Base-by-base conservation (phyloP, 2,888 invertebrate genomes). In the Bedellia somnulentella region DNA sequence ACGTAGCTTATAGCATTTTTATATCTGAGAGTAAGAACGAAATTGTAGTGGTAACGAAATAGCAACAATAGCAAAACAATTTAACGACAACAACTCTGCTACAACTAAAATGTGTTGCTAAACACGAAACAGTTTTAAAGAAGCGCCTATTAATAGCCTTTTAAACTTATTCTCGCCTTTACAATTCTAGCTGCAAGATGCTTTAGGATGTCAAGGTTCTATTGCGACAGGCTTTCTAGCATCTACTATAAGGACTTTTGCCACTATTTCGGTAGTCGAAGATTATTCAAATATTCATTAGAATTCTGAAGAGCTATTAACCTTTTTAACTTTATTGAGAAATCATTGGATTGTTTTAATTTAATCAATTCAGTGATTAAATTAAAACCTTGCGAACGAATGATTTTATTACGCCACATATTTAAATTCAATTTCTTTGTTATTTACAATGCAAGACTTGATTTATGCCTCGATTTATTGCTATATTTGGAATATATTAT, bases 221-320 rank as follows among this genome's bases (percentile, higher is more conserved):
- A 37, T 71, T 70, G 54, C 68, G 48, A 59, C 60, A 70, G 49
- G 57, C 70, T 75, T 70, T 75, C 71, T 67, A 67, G 47, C 62
- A 64, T 59, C 57, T 62, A 59, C 47, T 43, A 48, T 53, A 57
- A 52, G 52, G 50, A 57, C 52, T 54, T 49, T 49, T 50, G 47
- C 44, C 45, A 42, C 31, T 50, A 46, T 45, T 58, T 53, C 39
- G 47, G 47, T 47, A 45, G 44, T 41, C 49, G 46, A 48, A 54
- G 47, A 51, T 46, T 45, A 15, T 13, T 29, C 22, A n/a, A 41
- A 39, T 41, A 39, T 45, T 16, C 44, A 49, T 67, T 68, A 52
- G 57, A 55, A 67, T 68, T 63, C 63, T 49, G 49, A 49, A 52
- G 62, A 58, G 58, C 64, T 63, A 51, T 57, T 57, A 52, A 63